phyloP scores from a whole-genome alignment of 2,113 vertebrate genomes.

The Amazona guildingii region DNA sequence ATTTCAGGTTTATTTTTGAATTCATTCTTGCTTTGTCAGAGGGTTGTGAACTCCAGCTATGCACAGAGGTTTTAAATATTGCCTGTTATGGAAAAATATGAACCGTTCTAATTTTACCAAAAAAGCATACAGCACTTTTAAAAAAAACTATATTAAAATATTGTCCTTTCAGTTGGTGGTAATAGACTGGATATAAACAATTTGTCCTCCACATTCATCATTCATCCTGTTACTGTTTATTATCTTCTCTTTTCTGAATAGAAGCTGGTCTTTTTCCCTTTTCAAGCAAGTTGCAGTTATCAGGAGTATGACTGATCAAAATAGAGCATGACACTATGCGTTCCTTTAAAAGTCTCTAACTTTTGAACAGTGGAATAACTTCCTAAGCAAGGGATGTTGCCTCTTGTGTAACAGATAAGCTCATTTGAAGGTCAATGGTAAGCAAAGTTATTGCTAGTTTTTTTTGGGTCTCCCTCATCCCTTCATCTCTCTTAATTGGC shows the following conservation, averaged over 20 bases:
- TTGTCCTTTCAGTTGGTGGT: not conserved
- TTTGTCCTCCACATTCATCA: not conserved
- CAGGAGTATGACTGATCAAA: not conserved
- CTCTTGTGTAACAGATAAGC: not conserved
- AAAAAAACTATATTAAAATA: not conserved
- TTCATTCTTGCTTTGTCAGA: not conserved
- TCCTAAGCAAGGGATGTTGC: not conserved
- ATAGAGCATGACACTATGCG: not conserved
- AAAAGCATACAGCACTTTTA: not conserved
- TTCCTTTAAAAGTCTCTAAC: not conserved
- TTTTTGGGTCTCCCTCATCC: not conserved
- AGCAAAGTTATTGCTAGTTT: not conserved
- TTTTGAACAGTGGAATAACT: not conserved
- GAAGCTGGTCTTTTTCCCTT: conserved; percentile 7
- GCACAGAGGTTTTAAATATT: not conserved
- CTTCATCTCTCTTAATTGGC: not conserved
- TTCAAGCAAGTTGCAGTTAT: not conserved
- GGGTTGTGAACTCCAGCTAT: not conserved
- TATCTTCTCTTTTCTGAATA: not conserved
- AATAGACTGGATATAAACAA: not conserved
- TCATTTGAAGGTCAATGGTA: not conserved
- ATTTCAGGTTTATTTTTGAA: not conserved
- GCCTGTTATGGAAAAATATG: conserved; percentile 38
- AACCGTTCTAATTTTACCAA: not conserved
- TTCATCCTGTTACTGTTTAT: not conserved